A percentile compares a stretch with the other conserved stretches of the same genome.
These are phyloP conservation scores for Hippocampus zosterae DNA, from an alignment of 2,113 vertebrate species.

Conservation along the genomic window DNA sequence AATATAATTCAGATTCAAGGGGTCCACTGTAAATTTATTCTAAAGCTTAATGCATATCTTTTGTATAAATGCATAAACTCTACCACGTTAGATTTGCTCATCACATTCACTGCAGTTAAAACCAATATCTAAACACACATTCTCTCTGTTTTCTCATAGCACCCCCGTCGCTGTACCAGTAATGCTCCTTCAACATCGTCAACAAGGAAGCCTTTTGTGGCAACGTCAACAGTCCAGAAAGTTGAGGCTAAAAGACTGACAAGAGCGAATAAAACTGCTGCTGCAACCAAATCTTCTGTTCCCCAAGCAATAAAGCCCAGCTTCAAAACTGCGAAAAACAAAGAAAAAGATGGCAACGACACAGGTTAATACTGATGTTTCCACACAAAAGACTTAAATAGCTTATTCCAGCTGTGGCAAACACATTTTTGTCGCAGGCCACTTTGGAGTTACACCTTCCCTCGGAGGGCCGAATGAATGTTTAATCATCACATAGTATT, in stretches of 20 bases:
- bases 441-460: too few relatives aligned
- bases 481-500: too few relatives aligned
- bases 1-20: not conserved
- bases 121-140: not conserved
- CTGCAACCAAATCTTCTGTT: conserved; percentile 20
- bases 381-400: too few relatives aligned
- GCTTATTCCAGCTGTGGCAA: too few relatives aligned
- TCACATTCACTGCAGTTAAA: not conserved
- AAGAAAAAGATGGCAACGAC: not conserved
- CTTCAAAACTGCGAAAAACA: conserved; percentile 22
- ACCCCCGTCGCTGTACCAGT: not conserved
- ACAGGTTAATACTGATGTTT: conserved; percentile 31
- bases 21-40: not conserved
- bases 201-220: conserved; percentile 26
- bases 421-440: too few relatives aligned
- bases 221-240: conserved; percentile 19
- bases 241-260: conserved; percentile 16
- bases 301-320: conserved; percentile 4
- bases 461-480: too few relatives aligned
- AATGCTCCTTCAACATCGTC: conserved; percentile 16
- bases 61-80: not conserved
- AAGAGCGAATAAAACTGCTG: conserved; percentile 6
- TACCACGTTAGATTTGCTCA: not conserved
- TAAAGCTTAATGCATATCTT: not conserved
- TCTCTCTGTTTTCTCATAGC: conserved; percentile 14